Percentiles rank a stretch among this genome's conserved stretches.
Conservation (phyloP, 2,113 vertebrate species). For the Anhinga anhinga region DNA sequence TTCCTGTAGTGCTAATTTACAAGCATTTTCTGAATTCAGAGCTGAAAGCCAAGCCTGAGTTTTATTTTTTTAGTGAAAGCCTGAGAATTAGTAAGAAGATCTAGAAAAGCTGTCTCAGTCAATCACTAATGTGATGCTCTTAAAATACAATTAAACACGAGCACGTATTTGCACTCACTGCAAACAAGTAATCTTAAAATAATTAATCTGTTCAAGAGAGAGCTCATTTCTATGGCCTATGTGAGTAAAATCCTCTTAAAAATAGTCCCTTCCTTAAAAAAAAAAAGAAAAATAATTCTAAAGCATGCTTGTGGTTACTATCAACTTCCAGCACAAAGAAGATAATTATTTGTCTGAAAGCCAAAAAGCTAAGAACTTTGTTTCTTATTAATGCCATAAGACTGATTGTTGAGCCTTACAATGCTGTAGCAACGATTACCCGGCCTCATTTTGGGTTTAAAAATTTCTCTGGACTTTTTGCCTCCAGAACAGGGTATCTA, state of each 20-base stretch:
- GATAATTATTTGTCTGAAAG: constrained; percentile 33
- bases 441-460: neutral
- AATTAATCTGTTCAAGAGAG: neutral
- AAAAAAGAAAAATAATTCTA: neutral
- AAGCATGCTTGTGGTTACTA: neutral
- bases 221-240: neutral
- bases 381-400: neutral
- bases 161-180: neutral
- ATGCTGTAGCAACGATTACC: neutral
- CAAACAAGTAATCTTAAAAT: neutral
- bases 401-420: neutral
- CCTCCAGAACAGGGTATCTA: neutral
- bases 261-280: neutral
- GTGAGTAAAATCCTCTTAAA: neutral
- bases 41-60: neutral
- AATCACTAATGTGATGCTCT: neutral
- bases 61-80: neutral
- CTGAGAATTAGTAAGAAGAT: neutral
- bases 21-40: neutral
- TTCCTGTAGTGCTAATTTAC: neutral
- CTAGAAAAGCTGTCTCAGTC: neutral
- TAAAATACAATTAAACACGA: neutral
- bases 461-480: neutral
- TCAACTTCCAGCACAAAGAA: constrained; percentile 5
- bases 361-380: neutral